Evolutionary conservation across 2,888 invertebrate species (phyloP), one percentile per base, ranked within the genome.

Genomic region (Didymodactylos carnosus): DNA sequence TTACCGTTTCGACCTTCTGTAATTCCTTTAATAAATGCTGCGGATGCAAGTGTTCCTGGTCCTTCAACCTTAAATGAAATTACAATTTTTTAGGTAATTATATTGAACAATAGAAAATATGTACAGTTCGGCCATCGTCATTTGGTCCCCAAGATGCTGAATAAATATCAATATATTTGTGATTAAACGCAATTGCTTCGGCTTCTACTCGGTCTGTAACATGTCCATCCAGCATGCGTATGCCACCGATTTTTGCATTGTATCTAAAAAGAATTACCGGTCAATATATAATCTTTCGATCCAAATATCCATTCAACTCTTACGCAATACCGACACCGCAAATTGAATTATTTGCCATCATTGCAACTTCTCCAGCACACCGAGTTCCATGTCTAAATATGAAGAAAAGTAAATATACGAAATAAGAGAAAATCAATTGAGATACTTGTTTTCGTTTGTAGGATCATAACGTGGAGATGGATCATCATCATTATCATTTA

Each of bases 321-420:
- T 35, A 92, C 7, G 94, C 92, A 75, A 94, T 88, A 43, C 94
- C 94, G 25, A 93, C 91, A 10, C 94, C 93, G 81, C 94, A 94
- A 79, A 90, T 89, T 71, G 86, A 84, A 83, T 94, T 94, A 82
- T 92, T 27, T 90, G 80, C 80, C 29, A 77, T 77, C 6, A 79
- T 79, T 19, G 80, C 80, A 43, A 23, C 79, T 75, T 82, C 82
- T 14, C 92, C 92, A 23, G 92, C 92, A 82, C 92, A 93, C 78
- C 90, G 86, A 4, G 93, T 94, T 3, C 93, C 94, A 81, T 94
- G 94, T 23, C 90, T 89, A 83, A 7, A 78, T 75, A 14, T 69
- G 69, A 75, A 69, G 72, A 40, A 29, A 25, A 6, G 4, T 6
- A 3, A 73, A 23, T 53, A 77, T 14, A 76, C 69, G 0, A 77